phyloP scores from a whole-genome alignment of 2,113 vertebrate species.

The Brachyhypopomus gauderio region DNA sequence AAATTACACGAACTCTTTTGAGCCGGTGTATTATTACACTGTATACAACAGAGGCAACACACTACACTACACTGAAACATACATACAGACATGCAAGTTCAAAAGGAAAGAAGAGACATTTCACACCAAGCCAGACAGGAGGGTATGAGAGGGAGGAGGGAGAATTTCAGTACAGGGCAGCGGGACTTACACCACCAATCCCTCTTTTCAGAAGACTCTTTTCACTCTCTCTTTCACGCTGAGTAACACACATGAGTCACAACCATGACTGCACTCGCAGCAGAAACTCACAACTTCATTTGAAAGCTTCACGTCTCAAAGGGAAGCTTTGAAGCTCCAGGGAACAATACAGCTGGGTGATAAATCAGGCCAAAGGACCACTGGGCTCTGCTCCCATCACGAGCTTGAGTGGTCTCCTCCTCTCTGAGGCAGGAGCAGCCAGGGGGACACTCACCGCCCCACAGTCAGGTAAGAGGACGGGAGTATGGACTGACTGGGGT shows the following conservation, averaged over 20 bases:
- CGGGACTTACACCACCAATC: slow-evolving; percentile 15
- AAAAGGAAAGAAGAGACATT: slow-evolving; percentile 9
- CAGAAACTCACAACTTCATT: slow-evolving; percentile 34
- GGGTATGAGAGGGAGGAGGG: not conserved
- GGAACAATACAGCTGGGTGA: slow-evolving; percentile 52
- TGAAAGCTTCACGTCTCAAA: slow-evolving; percentile 44
- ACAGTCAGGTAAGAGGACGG: slow-evolving; percentile 3
- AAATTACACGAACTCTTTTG: slow-evolving; percentile 35
- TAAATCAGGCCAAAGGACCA: slow-evolving; percentile 49
- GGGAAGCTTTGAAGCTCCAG: slow-evolving; percentile 52
- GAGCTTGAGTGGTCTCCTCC: slow-evolving; percentile 12
- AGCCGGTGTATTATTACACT: slow-evolving; percentile 54
- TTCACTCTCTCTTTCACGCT: slow-evolving; percentile 14
- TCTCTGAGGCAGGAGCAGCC: slow-evolving; percentile 10
- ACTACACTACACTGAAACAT: slow-evolving; percentile 33
- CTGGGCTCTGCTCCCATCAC: slow-evolving; percentile 46
- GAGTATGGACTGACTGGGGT: slow-evolving; percentile 18
- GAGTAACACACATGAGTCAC: slow-evolving; percentile 53
- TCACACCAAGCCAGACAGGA: not conserved
- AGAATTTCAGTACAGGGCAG: slow-evolving; percentile 4
- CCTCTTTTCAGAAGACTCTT: slow-evolving; percentile 25
- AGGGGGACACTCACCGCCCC: slow-evolving; percentile 17
- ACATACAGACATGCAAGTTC: slow-evolving; percentile 38
- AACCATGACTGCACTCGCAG: slow-evolving; percentile 33
- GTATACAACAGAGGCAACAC: slow-evolving; percentile 32